Percentiles rank a stretch among this genome's conserved stretches.
These are phyloP conservation scores for Xiphophorus birchmanni DNA, from an alignment of 2,797 vertebrate genomes.

Conservation along the genomic window DNA sequence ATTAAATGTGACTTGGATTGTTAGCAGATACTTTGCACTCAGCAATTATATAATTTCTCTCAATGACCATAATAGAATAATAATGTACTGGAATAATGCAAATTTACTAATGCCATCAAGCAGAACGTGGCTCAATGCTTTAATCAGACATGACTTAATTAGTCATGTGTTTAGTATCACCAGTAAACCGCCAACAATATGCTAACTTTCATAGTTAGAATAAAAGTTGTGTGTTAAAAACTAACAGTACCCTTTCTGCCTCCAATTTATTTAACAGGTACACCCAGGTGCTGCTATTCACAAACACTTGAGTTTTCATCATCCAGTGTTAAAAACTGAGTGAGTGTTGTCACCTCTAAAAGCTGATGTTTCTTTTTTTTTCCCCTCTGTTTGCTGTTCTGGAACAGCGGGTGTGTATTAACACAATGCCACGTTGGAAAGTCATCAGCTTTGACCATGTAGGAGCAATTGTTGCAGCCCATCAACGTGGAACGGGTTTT, in stretches of 20 bases:
- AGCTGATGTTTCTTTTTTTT: background rate
- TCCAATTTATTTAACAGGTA: background rate
- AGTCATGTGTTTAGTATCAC: background rate
- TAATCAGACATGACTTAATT: conserved; percentile 2
- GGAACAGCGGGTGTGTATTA: background rate
- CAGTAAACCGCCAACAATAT: background rate
- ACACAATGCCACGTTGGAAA: background rate
- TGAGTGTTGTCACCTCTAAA: background rate
- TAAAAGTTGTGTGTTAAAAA: background rate
- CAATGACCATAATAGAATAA: conserved; percentile 39
- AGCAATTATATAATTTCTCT: conserved; percentile 38
- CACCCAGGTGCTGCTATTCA: background rate
- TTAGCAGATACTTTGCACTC: conserved; percentile 40
- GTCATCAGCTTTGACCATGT: background rate
- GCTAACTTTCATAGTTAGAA: background rate
- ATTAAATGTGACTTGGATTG: conserved; percentile 42
- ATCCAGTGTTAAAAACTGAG: background rate
- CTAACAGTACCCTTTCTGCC: background rate
- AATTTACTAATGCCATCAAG: background rate
- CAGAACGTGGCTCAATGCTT: background rate
- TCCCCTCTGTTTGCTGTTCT: background rate
- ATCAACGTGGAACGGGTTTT: background rate
- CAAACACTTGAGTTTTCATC: background rate
- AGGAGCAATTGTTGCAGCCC: background rate
- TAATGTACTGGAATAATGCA: background rate